Evolutionary conservation across 2,888 invertebrate species (phyloP).

Genomic region (Unio pictorum): DNA sequence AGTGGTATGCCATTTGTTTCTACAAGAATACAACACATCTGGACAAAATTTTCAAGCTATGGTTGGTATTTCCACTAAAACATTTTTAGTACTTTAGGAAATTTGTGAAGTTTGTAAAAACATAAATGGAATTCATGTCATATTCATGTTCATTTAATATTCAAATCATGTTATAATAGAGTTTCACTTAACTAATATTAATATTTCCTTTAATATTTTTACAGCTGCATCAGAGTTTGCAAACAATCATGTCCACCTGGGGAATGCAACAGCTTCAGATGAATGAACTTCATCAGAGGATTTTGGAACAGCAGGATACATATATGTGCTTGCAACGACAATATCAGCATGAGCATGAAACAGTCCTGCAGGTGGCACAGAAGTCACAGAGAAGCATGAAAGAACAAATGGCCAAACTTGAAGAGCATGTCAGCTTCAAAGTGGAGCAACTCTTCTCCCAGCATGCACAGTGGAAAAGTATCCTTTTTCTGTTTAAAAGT

Average conservation of each 20-base stretch:
- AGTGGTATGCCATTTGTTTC: too few species aligned
- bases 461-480: constrained; percentile 65
- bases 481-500: constrained; percentile 44
- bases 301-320: constrained; percentile 59
- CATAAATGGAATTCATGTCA: too few species aligned
- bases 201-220: constrained; percentile 6
- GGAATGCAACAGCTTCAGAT: constrained; percentile 63
- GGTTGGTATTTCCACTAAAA: too few species aligned
- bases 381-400: constrained; percentile 54
- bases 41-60: too few species aligned
- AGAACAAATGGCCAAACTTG: constrained; percentile 61
- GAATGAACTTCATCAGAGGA: constrained; percentile 46
- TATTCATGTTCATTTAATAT: too few species aligned
- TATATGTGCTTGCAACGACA: constrained; percentile 52
- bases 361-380: constrained; percentile 52
- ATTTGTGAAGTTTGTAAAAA: too few species aligned
- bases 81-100: too few species aligned
- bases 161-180: too few species aligned
- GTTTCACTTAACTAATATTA: neutral
- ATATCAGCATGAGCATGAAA: constrained; percentile 46
- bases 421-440: constrained; percentile 57
- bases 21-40: too few species aligned
- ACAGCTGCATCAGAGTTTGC: constrained; percentile 54
- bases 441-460: constrained; percentile 62
- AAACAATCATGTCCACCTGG: constrained; percentile 47